Base-by-base conservation (phyloP, 2,888 invertebrate genomes). In the Agriopis aurantiaria region DNA sequence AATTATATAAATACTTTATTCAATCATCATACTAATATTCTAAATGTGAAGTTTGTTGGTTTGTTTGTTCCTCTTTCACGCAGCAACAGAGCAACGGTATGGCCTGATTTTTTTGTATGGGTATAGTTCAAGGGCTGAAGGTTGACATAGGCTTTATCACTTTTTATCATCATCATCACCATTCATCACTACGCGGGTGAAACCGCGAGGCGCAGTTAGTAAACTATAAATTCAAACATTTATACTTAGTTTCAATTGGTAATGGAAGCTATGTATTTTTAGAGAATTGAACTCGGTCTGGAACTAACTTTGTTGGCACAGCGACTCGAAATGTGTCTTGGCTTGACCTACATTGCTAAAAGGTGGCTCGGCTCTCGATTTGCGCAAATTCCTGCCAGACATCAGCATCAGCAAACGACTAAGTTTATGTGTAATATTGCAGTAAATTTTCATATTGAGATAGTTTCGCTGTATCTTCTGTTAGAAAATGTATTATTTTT, bases 231-330 rank as follows among this genome's bases (percentile, higher is more conserved):
- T 33, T 33, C 5, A 33, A 33, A 33, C 5, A 33, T 33, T 33
- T 33, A 23, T 23, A 3, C 33, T 33, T 33, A 33, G 33, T 8
- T 51, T 17, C 14, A 9, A 51, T 51, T 51, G 9, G 17, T 9
- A 9, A 51, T 51, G 7, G 14, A 9, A 51, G 17, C 14, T 52
- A 23, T 10, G 10, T 23, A 52, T 52, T 52, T 66, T 55, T 46
- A 62, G 48, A 17, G 61, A 17, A 69, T 57, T 53, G 52, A 57
- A 58, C 71, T 75, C 72, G 77, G 80, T 75, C 69, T 76, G 74
- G 14, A 60, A 11, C 51, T 61, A 56, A 55, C 65, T 68, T 68
- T 62, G 53, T 33, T 62, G 61, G 61, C 61, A 49, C 68, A 65
- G 67, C 65, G 51, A 59, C 61, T 41, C 49, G 52, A 41, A n/a